These are phyloP conservation scores for Syncerus caffer DNA, from an alignment of 2,797 vertebrate genomes.

Conservation along the genomic window DNA sequence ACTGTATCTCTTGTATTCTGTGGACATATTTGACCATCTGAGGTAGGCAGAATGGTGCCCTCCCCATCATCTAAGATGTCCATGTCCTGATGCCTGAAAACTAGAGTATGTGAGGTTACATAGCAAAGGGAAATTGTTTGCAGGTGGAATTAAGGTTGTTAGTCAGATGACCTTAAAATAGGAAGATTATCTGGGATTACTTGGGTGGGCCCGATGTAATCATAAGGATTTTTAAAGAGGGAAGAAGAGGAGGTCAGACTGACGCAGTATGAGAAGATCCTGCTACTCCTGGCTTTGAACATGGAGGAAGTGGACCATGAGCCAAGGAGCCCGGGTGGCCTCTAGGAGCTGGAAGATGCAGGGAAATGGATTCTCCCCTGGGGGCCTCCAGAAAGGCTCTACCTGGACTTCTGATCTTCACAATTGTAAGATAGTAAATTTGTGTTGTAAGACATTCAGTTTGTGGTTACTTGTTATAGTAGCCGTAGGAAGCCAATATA, in stretches of 20 bases:
- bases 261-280: not conserved
- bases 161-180: not conserved
- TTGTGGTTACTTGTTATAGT: not conserved
- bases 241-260: not conserved
- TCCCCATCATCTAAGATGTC: not conserved
- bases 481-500: not conserved
- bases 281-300: not conserved
- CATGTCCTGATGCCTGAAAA: not conserved
- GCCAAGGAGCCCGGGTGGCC: not conserved
- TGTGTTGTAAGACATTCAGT: not conserved
- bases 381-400: not conserved
- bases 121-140: not conserved
- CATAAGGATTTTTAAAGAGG: not conserved
- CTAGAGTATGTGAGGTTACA: not conserved
- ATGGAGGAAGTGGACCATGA: not conserved
- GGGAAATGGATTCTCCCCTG: not conserved
- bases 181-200: slow-evolving; percentile 52
- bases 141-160: not conserved
- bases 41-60: not conserved
- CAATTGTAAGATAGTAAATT: not conserved
- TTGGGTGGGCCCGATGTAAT: not conserved
- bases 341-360: not conserved
- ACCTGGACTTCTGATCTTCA: not conserved
- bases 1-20: not conserved
- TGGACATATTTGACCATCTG: not conserved